phyloP scores from a whole-genome alignment of 2,888 invertebrate species.

The Antheraea assamensis region DNA sequence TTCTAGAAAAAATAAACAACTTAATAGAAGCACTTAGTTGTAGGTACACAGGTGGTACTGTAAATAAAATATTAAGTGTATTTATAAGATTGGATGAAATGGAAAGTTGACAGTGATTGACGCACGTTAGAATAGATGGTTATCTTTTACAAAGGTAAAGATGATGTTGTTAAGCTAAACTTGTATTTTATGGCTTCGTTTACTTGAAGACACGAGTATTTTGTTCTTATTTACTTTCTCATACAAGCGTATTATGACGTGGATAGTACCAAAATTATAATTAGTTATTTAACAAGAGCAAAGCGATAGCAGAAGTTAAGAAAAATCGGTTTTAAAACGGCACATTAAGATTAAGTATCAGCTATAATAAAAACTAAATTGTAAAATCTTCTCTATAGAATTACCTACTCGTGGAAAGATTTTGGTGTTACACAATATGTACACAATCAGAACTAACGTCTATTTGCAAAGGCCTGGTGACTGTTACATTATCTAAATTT shows the following conservation, averaged over 20 bases:
- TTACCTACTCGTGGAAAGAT: no score
- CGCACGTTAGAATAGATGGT: constrained; percentile 18
- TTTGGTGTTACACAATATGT: no score
- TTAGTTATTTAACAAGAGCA: no score
- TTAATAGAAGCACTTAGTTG: not conserved
- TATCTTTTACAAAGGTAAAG: constrained; percentile 2
- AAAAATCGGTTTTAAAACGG: not conserved
- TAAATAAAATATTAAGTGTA: constrained; percentile 15
- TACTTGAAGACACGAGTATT: constrained; percentile 5
- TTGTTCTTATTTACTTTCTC: not conserved
- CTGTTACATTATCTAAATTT: no score
- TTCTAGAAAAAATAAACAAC: no score
- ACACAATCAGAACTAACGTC: no score
- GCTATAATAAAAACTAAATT: no score
- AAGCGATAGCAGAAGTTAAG: not conserved
- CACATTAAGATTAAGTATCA: no score
- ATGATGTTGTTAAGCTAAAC: constrained; percentile 2
- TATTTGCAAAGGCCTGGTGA: no score
- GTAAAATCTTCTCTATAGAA: no score
- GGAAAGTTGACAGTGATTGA: constrained; percentile 19
- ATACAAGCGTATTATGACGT: not conserved
- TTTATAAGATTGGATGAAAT: constrained; percentile 20
- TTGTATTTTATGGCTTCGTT: constrained; percentile 2
- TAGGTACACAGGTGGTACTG: not conserved
- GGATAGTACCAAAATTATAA: not conserved